These are phyloP conservation scores for Conus betulinus DNA, from an alignment of 1,140 invertebrate species.

Conservation along the genomic window DNA sequence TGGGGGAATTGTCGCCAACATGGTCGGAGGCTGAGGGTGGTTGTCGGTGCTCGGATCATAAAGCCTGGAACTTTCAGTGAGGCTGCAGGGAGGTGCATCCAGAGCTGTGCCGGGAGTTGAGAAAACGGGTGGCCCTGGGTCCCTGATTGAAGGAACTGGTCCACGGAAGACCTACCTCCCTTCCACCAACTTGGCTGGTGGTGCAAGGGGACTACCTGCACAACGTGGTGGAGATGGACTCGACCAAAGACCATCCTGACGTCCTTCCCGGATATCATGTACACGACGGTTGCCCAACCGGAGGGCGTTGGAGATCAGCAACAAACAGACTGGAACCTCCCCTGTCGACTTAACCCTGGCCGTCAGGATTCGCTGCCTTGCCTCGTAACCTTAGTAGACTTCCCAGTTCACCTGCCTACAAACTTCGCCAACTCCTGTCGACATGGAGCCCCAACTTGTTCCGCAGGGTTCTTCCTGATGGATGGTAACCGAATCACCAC, in stretches of 20 bases:
- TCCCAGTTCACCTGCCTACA: conserved; percentile 49
- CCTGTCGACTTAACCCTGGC: conserved; percentile 57
- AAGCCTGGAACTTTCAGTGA: not conserved
- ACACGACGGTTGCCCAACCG: conserved; percentile 53
- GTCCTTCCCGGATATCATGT: conserved; percentile 36
- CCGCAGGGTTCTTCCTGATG: conserved; percentile 44
- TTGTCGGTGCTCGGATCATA: not conserved
- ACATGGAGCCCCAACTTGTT: conserved; percentile 45
- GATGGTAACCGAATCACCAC: conserved; percentile 51
- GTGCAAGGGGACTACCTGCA: not conserved
- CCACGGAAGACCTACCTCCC: not conserved
- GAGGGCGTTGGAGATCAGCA: conserved; percentile 52
- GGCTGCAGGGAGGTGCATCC: not conserved
- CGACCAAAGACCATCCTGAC: conserved; percentile 42
- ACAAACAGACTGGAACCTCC: conserved; percentile 49
- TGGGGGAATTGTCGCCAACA: conserved; percentile 21
- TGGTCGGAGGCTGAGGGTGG: conserved; percentile 12
- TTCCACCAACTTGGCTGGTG: not conserved
- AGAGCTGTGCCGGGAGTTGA: not conserved
- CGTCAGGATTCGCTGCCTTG: conserved; percentile 17
- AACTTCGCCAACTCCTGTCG: conserved; percentile 30
- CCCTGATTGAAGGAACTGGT: conserved; percentile 10
- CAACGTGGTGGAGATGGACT: conserved; percentile 44
- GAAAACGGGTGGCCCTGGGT: conserved; percentile 15
- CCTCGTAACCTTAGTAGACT: conserved; percentile 46